phyloP scores from a whole-genome alignment of 1,140 invertebrate genomes.

The Philotrypesis tridentata region DNA sequence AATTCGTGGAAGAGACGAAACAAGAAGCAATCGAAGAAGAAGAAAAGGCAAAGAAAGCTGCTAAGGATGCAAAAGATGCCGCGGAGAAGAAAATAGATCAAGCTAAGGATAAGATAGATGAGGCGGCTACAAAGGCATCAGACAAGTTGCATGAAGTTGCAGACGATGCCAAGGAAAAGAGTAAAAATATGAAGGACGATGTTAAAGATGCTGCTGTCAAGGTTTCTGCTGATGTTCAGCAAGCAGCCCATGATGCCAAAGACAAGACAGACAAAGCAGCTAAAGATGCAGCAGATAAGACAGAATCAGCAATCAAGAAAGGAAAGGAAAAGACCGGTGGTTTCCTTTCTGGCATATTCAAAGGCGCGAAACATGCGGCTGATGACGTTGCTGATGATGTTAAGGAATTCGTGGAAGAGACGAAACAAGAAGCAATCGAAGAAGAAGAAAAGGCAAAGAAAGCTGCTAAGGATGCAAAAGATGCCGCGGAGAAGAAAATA shows the following conservation, averaged over 20 bases:
- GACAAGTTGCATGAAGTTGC: slow-evolving; percentile 35
- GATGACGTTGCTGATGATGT: slow-evolving; percentile 57
- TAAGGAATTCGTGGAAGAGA: slow-evolving; percentile 56
- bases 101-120: not conserved
- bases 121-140: not conserved
- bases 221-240: slow-evolving; percentile 25
- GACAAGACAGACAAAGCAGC: slow-evolving; percentile 37
- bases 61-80: not conserved
- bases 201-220: not conserved
- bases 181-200: not conserved
- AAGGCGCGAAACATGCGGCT: slow-evolving; percentile 59
- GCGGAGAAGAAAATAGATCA: slow-evolving; percentile 12
- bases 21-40: slow-evolving; percentile 47
- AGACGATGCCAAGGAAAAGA: slow-evolving; percentile 53
- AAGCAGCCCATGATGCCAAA: not conserved
- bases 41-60: slow-evolving; percentile 36
- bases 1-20: slow-evolving; percentile 59
- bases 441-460: slow-evolving; percentile 46
- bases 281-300: slow-evolving; percentile 56
- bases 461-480: slow-evolving; percentile 31
- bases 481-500: slow-evolving; percentile 20
- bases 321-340: slow-evolving; percentile 53
- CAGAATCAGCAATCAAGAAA: not conserved
- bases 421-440: slow-evolving; percentile 51
- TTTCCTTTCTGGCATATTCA: slow-evolving; percentile 57